phyloP scores from a whole-genome alignment of 2,888 invertebrate species.

The Amblyteles armatorius region DNA sequence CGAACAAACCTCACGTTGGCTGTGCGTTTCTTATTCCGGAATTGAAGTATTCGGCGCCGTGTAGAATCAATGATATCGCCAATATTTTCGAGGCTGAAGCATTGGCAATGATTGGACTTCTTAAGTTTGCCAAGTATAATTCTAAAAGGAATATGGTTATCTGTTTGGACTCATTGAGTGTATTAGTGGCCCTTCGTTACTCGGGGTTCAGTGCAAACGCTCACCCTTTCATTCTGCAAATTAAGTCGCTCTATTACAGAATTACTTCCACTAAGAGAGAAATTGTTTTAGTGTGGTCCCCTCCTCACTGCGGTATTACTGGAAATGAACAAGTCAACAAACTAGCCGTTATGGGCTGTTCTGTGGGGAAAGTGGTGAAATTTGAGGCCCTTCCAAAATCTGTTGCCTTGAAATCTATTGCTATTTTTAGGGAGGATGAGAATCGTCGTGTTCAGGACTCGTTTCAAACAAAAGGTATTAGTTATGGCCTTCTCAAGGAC shows the following conservation, averaged over 20 bases:
- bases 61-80: background rate
- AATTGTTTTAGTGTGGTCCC: background rate
- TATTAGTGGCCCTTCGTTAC: background rate
- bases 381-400: background rate
- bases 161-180: background rate
- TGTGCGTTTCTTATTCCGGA: no score
- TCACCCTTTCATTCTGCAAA: background rate
- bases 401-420: background rate
- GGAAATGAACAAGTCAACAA: background rate
- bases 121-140: background rate
- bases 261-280: background rate
- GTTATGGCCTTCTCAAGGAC: background rate
- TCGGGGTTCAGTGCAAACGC: conserved; percentile 4
- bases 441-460: background rate
- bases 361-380: background rate
- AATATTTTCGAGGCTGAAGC: conserved; percentile 2
- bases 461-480: background rate
- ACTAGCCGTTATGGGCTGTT: background rate
- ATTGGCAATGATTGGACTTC: background rate
- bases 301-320: background rate
- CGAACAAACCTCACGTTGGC: background rate
- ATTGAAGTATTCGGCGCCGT: background rate
- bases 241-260: conserved; percentile 15
- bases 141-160: background rate
- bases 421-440: background rate